Percentiles rank a stretch among this genome's conserved stretches.
phyloP scores from a whole-genome alignment of 2,797 vertebrate species.

The Paratrypauchen microcephalus region DNA sequence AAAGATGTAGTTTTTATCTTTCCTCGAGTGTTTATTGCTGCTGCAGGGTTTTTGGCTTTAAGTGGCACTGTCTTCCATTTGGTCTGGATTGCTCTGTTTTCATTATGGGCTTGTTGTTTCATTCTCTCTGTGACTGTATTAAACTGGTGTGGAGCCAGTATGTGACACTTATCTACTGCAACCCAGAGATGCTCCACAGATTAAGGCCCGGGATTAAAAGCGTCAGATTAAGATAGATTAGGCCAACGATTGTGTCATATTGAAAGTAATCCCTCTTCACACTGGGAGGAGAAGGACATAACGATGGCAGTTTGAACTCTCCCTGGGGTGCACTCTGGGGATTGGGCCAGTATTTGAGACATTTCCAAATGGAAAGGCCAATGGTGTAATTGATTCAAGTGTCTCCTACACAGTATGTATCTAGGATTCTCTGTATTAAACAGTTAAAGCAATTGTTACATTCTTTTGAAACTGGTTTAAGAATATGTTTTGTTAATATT shows the following conservation, averaged over 20 bases:
- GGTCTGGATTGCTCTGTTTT: slow-evolving; percentile 18
- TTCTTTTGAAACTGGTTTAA: too few relatives aligned
- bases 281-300: slow-evolving; percentile 45
- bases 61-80: neutral
- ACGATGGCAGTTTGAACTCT: slow-evolving; percentile 46
- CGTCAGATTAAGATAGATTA: slow-evolving; percentile 78
- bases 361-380: slow-evolving; percentile 37
- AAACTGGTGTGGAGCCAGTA: slow-evolving; percentile 30
- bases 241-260: slow-evolving; percentile 73
- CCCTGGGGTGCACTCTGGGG: slow-evolving; percentile 35
- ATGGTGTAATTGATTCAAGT: slow-evolving; percentile 22
- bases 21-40: slow-evolving; percentile 14
- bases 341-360: slow-evolving; percentile 34
- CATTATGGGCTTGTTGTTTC: slow-evolving; percentile 32
- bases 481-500: too few relatives aligned
- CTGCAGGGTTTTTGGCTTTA: slow-evolving; percentile 17
- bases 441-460: neutral
- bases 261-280: slow-evolving; percentile 71
- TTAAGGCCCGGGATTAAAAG: slow-evolving; percentile 72
- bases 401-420: neutral
- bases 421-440: neutral
- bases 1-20: slow-evolving; percentile 9
- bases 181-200: slow-evolving; percentile 72
- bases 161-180: slow-evolving; percentile 52
- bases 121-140: slow-evolving; percentile 34